Evolutionary conservation across 2,797 vertebrate genomes (phyloP).

Genomic region (Lophius americanus): DNA sequence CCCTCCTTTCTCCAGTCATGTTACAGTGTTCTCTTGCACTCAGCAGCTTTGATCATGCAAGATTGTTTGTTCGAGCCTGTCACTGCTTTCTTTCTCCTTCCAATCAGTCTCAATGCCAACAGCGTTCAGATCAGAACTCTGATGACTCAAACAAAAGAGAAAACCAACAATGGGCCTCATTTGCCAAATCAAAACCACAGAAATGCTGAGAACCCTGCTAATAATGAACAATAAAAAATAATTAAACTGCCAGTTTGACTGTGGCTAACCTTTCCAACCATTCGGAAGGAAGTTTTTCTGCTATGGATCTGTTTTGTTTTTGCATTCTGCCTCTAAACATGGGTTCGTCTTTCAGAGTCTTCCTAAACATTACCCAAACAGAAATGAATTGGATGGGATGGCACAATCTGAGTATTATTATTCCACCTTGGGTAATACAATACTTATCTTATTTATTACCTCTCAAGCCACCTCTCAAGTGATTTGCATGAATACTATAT

Average conservation of each 20-base stretch:
- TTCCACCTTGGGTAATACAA: constrained; percentile 23
- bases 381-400: constrained; percentile 25
- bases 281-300: constrained; percentile 53
- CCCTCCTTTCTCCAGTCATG: constrained; percentile 45
- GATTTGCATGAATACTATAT: not conserved
- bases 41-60: constrained; percentile 72
- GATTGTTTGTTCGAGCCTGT: constrained; percentile 69
- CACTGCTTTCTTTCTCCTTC: constrained; percentile 37
- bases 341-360: constrained; percentile 36
- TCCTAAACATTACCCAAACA: constrained; percentile 31
- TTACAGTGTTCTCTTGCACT: constrained; percentile 66
- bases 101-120: constrained; percentile 56
- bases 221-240: constrained; percentile 63
- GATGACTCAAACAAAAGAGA: constrained; percentile 44
- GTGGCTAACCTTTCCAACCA: constrained; percentile 61
- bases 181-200: constrained; percentile 56
- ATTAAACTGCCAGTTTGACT: constrained; percentile 59
- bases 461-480: constrained; percentile 12
- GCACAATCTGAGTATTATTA: constrained; percentile 13
- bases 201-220: constrained; percentile 43
- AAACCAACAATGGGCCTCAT: constrained; percentile 54
- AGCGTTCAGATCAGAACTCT: constrained; percentile 53
- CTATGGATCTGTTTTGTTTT: constrained; percentile 49
- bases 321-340: constrained; percentile 26
- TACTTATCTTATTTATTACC: constrained; percentile 27